Evolutionary conservation across 2,797 vertebrate species (phyloP), one percentile per base, ranked within the genome.

Genomic region (Poecilia gillii): DNA sequence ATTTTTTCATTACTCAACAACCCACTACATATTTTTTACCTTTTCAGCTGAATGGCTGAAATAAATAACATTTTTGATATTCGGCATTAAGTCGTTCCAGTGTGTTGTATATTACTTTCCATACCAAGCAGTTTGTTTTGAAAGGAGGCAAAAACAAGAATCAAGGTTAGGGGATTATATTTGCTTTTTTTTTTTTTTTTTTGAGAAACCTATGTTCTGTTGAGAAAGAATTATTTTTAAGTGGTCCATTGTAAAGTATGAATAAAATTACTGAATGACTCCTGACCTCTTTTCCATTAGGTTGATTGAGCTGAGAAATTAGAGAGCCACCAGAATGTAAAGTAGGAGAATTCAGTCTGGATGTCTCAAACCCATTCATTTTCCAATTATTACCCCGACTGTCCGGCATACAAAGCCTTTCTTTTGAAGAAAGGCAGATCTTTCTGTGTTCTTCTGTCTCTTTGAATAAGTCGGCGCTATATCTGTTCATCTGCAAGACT

Each of bases 301-400:
- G 55, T 80, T 85, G 81, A 84, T 85, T 88, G 81, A 89, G 77
- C 79, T 71, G 72, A 77, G 46, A 62, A 84, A 77, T 75, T 72
- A 46, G 64, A 84, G 45, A 70, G 33, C 36, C 82, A 31, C 53
- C 57, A 28, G 41, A 13, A 71, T 43, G 74, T 76, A 81, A 89
- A 92, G 75, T 36, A 75, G 72, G 73, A 84, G 68, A 68, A 76
- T 47, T 75, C 59, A 71, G 53, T 81, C 84, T 77, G 66, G 68
- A 28, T 62, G 49, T 55, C 72, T 64, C 33, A 66, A 49, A 64
- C 66, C 57, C 43, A 74, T 49, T 79, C 76, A 87, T 93, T 83
- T 78, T 77, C 64, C 81, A 51, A 79, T 86, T 76, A 84, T 80
- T 80, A 46, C 72, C 36, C 47, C 4, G 2, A 68, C 74, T 81